Evolutionary conservation across 2,113 vertebrate species (phyloP).

Genomic region (Grallaria varia): DNA sequence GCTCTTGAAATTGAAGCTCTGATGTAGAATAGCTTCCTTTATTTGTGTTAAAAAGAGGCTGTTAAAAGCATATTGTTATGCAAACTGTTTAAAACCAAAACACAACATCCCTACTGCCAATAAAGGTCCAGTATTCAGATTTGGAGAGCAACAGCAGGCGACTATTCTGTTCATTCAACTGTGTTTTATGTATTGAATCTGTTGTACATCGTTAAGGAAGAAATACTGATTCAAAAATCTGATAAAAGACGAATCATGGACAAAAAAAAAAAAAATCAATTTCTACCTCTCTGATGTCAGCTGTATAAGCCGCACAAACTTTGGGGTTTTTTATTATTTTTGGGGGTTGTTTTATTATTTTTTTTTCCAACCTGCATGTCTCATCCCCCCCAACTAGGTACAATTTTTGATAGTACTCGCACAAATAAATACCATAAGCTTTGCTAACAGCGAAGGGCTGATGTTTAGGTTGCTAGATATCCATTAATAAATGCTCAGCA

Average conservation of each 20-base stretch:
- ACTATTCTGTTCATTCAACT: background rate
- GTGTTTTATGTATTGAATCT: background rate
- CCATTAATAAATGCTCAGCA: background rate
- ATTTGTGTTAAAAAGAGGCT: constrained; percentile 1
- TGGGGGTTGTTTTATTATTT: too few species aligned
- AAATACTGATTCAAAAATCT: background rate
- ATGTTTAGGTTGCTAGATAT: background rate
- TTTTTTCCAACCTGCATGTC: background rate
- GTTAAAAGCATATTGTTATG: constrained; percentile 35
- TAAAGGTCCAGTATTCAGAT: background rate
- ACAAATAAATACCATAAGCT: background rate
- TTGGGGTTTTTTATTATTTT: background rate
- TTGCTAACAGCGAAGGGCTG: background rate
- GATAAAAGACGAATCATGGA: background rate
- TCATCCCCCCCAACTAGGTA: background rate
- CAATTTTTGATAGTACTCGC: background rate
- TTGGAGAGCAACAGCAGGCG: background rate
- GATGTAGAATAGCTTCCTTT: constrained; percentile 49
- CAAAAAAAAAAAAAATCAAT: background rate
- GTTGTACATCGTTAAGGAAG: background rate
- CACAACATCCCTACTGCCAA: background rate
- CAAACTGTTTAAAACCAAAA: background rate
- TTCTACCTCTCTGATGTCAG: background rate
- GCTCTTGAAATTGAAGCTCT: constrained; percentile 54
- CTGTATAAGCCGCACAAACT: background rate